A percentile compares a stretch with the other conserved stretches of the same genome.
Evolutionary conservation across 2,113 vertebrate species (phyloP).

Genomic region (Ceyx margarethae): DNA sequence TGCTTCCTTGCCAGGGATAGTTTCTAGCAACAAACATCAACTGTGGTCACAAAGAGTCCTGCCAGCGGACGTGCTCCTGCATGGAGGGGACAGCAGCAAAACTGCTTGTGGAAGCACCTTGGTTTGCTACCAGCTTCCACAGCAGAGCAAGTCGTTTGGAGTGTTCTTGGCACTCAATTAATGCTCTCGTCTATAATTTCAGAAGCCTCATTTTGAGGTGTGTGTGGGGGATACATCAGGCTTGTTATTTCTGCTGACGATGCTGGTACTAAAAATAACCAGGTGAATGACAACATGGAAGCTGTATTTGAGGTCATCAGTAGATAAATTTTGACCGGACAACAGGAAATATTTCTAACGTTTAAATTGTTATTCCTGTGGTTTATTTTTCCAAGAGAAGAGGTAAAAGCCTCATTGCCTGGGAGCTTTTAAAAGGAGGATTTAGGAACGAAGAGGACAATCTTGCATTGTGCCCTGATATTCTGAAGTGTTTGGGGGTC

Average conservation of each 20-base stretch:
- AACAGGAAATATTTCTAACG: not conserved
- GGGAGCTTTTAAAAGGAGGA: not conserved
- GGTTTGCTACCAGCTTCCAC: not conserved
- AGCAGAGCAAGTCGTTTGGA: not conserved
- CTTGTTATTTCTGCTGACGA: conserved; percentile 34
- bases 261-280: conserved; percentile 3
- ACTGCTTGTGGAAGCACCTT: fast-evolving
- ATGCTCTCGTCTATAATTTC: conserved; percentile 29
- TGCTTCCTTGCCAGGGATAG: not conserved
- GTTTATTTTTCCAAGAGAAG: not conserved
- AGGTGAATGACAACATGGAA: not conserved
- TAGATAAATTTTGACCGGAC: conserved; percentile 22
- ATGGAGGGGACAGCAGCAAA: not conserved
- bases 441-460: not conserved
- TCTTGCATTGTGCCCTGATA: not conserved
- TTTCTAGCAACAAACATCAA: not conserved
- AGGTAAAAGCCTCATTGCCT: not conserved
- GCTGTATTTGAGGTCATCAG: not conserved
- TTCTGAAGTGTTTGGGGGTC: not conserved
- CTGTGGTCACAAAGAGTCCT: not conserved
- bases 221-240: not conserved
- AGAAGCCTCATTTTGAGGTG: not conserved
- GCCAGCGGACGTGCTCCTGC: not conserved
- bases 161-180: not conserved
- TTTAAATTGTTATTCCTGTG: not conserved